These are phyloP conservation scores for Scaptomyza hsui DNA, from an alignment of 1,140 invertebrate species.

Conservation along the genomic window DNA sequence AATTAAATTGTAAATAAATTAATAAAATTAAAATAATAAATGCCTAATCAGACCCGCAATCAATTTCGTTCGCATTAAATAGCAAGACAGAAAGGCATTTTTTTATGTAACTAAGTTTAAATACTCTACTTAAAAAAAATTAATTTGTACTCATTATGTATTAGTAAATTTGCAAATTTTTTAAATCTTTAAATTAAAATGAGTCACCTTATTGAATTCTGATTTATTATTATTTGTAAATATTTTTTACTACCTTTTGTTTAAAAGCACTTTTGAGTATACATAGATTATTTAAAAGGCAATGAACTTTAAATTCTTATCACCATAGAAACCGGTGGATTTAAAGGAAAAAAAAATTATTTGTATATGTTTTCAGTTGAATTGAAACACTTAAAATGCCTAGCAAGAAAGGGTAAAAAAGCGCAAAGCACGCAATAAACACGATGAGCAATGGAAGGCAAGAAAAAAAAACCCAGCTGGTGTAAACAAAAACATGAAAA, in stretches of 20 bases:
- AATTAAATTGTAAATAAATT: slow-evolving; percentile 18
- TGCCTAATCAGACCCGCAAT: slow-evolving; percentile 34
- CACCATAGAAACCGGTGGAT: background rate
- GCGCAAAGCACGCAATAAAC: slow-evolving; percentile 8
- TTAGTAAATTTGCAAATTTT: no score
- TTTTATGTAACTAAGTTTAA: background rate
- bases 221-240: background rate
- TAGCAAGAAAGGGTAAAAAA: background rate
- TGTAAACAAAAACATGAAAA: slow-evolving; percentile 30
- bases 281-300: background rate
- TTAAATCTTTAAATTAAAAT: background rate
- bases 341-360: background rate
- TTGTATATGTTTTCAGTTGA: background rate
- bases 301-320: background rate
- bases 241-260: background rate
- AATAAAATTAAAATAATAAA: slow-evolving; percentile 1
- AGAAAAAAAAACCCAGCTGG: slow-evolving; percentile 17
- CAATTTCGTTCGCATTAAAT: slow-evolving; percentile 31
- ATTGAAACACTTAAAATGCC: background rate
- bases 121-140: no score
- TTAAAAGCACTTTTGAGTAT: background rate
- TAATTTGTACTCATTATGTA: no score
- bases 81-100: slow-evolving; percentile 2
- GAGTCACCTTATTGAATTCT: background rate
- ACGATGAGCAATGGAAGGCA: slow-evolving; percentile 1